Evolutionary conservation across 30 jellyfish, hydroid and myxozoan species (phyloP).

Genomic region (Cassiopea andromeda): DNA sequence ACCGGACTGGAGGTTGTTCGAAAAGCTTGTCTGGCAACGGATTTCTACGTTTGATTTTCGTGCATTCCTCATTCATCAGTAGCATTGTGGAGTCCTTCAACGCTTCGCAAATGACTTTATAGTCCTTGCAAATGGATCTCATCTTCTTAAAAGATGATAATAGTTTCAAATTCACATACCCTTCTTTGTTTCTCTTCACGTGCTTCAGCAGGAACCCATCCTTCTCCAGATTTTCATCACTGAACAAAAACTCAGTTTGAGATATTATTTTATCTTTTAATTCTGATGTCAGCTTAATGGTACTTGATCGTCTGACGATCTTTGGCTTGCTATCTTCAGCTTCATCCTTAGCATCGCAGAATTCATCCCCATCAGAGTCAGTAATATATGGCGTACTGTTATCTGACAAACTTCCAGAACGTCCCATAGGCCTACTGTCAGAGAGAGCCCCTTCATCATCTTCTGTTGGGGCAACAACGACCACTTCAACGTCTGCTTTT

Average conservation of each 20-base stretch:
- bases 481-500: conserved; percentile 54
- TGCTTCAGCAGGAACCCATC: conserved; percentile 98
- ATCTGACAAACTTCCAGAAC: conserved; percentile 79
- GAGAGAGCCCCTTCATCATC: conserved; percentile 55
- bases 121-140: conserved; percentile 89
- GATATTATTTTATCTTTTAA: conserved; percentile 70
- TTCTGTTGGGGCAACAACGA: conserved; percentile 52
- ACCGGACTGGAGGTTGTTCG: conserved; percentile 93
- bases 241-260: conserved; percentile 94
- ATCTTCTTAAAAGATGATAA: conserved; percentile 90
- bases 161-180: conserved; percentile 91
- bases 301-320: conserved; percentile 46
- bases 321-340: conserved; percentile 12
- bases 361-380: conserved; percentile 78
- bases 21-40: conserved; percentile 93
- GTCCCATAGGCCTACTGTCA: conserved; percentile 37
- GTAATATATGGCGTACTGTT: conserved; percentile 78
- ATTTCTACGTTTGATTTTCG: conserved; percentile 73
- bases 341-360: conserved; percentile 53
- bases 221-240: conserved; percentile 90
- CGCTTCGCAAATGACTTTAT: conserved; percentile 89
- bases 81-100: conserved; percentile 73
- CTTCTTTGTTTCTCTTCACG: conserved; percentile 95
- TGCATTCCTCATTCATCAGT: conserved; percentile 81
- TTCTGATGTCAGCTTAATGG: conserved; percentile 74